Conservation (phyloP, 2,888 invertebrate species). For the Lysandra bellargus region DNA sequence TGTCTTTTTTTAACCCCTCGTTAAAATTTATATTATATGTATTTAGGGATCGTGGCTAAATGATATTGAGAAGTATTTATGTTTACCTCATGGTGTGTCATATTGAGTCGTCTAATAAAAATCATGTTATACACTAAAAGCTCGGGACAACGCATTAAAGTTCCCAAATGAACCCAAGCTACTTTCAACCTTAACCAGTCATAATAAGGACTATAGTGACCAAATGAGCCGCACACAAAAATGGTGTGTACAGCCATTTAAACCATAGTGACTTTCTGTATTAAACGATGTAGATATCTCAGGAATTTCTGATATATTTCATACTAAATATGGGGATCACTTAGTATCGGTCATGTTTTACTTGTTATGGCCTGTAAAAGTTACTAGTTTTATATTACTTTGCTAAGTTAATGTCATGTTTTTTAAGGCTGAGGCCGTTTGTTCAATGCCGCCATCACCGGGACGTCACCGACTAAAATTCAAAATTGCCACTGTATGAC, state of each 20-base stretch:
- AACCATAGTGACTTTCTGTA: conserved; percentile 47
- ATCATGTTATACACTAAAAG: conserved; percentile 38
- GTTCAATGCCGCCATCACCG: no score
- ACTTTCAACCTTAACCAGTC: not conserved
- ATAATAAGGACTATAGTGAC: not conserved
- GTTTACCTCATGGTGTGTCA: conserved; percentile 30
- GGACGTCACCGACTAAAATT: no score
- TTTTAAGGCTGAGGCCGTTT: not conserved
- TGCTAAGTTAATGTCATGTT: not conserved
- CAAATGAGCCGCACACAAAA: not conserved
- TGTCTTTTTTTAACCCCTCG: not conserved
- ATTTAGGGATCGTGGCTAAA: conserved; percentile 4
- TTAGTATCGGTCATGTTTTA: not conserved
- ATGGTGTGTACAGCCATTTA: conserved; percentile 23
- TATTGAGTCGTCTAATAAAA: conserved; percentile 41
- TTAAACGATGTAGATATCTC: conserved; percentile 50
- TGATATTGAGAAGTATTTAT: conserved; percentile 14
- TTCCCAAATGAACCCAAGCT: not conserved
- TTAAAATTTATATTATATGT: not conserved
- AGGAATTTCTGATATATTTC: conserved; percentile 39
- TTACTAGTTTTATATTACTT: not conserved
- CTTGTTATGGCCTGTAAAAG: not conserved
- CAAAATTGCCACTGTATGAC: no score
- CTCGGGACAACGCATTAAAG: conserved; percentile 29
- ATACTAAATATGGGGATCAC: conserved; percentile 17